Base-by-base conservation (phyloP, 2,113 vertebrate genomes). In the Stegastes partitus region DNA sequence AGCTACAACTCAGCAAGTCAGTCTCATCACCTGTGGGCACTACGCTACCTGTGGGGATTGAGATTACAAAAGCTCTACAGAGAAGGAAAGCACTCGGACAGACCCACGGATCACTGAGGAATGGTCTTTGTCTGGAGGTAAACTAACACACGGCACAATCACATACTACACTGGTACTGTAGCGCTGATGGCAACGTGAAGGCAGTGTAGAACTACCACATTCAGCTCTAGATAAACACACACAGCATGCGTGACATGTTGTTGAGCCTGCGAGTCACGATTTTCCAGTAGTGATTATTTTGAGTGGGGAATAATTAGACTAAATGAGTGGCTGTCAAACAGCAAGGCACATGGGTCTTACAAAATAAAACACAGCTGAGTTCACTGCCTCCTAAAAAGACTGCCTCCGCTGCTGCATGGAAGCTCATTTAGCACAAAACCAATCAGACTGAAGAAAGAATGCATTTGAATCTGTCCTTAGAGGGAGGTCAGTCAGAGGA, bases 71-170 rank as follows among this genome's bases (percentile, higher is more conserved):
- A 54, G 56, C 22, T 51, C 21, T 8, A 15, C 49, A 34, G 9
- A 53, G 25, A 77, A 37, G 28, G 31, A 39, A 8, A 37, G 59
- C 49, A 21, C 44, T 65, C 37, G 0, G 57, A 47, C 44, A 54
- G 67, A 74, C 1, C 66, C 45, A 0, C 15, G 73, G 71, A 79
- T 73, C 49, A 6, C n/a, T 19, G 78, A 80, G 51, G 68, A 84
- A 57, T 21, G 28, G 34, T 78, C 68, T 77, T 26, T 47, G 2
- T 68, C 53, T 61, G 19, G n/a, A 91, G 87, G 89, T 89, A 89
- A 87, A 85, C 18, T 26, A 57, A 79, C 28, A 21, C 80, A 58
- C 3, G 0, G 16, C 55, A 70, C 45, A 23, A 1, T 45, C 31
- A 31, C 6, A 21, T 1, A 47, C 34, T 10, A 18, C 53, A 26